Percentiles rank a stretch among this genome's conserved stretches.
Evolutionary conservation across 2,888 invertebrate species (phyloP).

Genomic region (Tachina grossa): DNA sequence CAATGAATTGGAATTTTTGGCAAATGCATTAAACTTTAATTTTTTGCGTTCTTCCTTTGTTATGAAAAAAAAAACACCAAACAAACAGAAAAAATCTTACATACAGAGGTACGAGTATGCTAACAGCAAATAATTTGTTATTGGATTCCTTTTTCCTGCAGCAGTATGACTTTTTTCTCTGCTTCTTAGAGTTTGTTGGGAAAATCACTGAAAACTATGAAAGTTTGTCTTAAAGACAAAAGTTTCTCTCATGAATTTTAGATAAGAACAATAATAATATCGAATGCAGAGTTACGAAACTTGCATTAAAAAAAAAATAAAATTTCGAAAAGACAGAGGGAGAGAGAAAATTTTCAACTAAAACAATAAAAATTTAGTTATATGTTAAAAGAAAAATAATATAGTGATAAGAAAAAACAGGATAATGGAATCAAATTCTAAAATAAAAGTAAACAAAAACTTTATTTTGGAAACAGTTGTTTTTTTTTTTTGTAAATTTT

Average conservation of each 20-base stretch:
- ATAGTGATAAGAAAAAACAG: background rate
- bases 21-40: conserved; percentile 81
- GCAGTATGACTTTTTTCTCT: conserved; percentile 7
- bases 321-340: background rate
- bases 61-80: conserved; percentile 13
- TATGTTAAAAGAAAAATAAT: conserved; percentile 28
- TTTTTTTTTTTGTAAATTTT: no score
- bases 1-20: conserved; percentile 75
- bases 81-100: conserved; percentile 25
- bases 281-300: conserved; percentile 29
- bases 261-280: conserved; percentile 63
- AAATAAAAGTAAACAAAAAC: background rate
- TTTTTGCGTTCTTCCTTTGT: conserved; percentile 72
- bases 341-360: conserved; percentile 25
- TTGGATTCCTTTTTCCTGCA: conserved; percentile 30
- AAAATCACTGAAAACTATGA: conserved; percentile 53
- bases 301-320: background rate
- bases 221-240: conserved; percentile 68
- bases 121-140: conserved; percentile 66
- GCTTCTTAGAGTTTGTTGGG: background rate
- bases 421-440: background rate
- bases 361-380: conserved; percentile 61
- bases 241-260: conserved; percentile 70
- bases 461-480: background rate
- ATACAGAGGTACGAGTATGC: conserved; percentile 47